A percentile compares a stretch with the other conserved stretches of the same genome.
These are phyloP conservation scores for Osmoderma eremita DNA, from an alignment of 2,888 invertebrate species.

Conservation along the genomic window DNA sequence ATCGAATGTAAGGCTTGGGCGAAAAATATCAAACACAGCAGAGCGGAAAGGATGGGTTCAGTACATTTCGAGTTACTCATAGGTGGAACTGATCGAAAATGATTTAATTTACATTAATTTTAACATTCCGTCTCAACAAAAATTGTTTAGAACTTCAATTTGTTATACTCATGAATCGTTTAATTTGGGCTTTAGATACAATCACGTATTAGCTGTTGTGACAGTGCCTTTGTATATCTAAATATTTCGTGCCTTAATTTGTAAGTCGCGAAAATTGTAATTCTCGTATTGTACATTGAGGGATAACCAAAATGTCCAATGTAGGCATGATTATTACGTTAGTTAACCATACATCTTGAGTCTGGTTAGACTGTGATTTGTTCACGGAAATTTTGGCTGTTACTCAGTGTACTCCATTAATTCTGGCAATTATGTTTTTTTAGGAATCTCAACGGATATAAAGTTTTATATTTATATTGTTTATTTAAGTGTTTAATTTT, in stretches of 20 bases:
- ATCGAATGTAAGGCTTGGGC: constrained; percentile 75
- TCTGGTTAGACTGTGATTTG: no score
- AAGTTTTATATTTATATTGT: no score
- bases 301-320: no score
- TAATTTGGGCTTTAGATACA: neutral
- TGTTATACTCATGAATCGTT: neutral
- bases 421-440: no score
- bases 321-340: no score
- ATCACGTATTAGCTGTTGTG: neutral
- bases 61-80: constrained; percentile 76
- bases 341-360: no score
- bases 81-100: constrained; percentile 43
- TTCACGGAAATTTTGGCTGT: no score
- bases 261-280: neutral
- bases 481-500: no score
- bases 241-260: constrained; percentile 21
- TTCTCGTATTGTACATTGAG: neutral
- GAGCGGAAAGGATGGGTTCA: constrained; percentile 70
- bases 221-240: neutral
- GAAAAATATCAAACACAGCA: constrained; percentile 71
- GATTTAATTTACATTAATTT: constrained; percentile 1
- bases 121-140: constrained; percentile 9
- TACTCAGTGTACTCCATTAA: neutral
- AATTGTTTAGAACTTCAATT: neutral
- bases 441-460: no score